These are phyloP conservation scores for Zaprionus lineosus DNA, from an alignment of 2,888 invertebrate genomes.

Conservation along the genomic window DNA sequence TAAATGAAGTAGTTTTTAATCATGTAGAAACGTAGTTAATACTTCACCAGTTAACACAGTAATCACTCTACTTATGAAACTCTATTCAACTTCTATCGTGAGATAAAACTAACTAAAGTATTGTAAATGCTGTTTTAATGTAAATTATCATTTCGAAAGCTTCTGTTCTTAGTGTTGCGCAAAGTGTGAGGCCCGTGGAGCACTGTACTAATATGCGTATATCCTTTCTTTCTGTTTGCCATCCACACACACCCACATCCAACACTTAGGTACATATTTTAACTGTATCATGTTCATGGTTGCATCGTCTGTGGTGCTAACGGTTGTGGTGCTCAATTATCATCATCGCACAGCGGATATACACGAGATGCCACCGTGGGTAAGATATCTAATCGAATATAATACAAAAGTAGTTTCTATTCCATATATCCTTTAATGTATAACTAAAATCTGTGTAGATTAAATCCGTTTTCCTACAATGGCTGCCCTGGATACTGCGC, in stretches of 20 bases:
- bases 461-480: slow-evolving; percentile 96
- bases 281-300: slow-evolving; percentile 99
- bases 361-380: slow-evolving; percentile 98
- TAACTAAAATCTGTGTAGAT: slow-evolving; percentile 84
- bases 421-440: background rate
- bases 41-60: slow-evolving; percentile 50
- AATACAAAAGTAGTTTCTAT: background rate
- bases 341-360: slow-evolving; percentile 98
- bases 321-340: slow-evolving; percentile 98
- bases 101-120: slow-evolving; percentile 51
- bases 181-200: slow-evolving; percentile 23
- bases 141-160: slow-evolving; percentile 59
- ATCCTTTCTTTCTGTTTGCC: slow-evolving; percentile 36
- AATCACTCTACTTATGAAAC: slow-evolving; percentile 48
- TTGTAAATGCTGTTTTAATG: slow-evolving; percentile 63
- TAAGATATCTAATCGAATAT: slow-evolving; percentile 83
- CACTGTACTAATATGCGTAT: slow-evolving; percentile 47
- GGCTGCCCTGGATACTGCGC: slow-evolving; percentile 97
- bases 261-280: slow-evolving; percentile 96
- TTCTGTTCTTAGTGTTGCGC: slow-evolving; percentile 68
- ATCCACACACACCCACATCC: slow-evolving; percentile 13
- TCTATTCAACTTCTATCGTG: slow-evolving; percentile 38
- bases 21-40: slow-evolving; percentile 25
- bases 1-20: slow-evolving; percentile 23
- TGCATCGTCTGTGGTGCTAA: slow-evolving; percentile 97